These are phyloP conservation scores for Gnathonemus echidnorhynchus DNA, from an alignment of 2,113 vertebrate species.

Conservation along the genomic window DNA sequence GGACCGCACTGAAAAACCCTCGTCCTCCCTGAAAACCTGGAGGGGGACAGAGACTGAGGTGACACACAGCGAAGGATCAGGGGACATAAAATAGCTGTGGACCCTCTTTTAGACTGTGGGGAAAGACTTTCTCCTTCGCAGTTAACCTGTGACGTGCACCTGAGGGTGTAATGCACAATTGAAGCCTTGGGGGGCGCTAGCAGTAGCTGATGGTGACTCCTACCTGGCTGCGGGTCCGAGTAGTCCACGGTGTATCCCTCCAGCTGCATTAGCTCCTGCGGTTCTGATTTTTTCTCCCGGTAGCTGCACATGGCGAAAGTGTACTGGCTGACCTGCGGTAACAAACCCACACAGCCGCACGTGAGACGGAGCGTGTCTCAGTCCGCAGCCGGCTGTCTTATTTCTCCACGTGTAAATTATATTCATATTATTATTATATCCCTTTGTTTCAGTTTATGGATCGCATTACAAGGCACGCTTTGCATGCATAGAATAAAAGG, in stretches of 20 bases:
- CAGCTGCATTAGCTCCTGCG: conserved; percentile 94
- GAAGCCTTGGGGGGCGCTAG: background rate
- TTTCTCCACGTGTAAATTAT: background rate
- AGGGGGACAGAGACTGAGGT: background rate
- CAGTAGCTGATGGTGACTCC: conserved; percentile 10
- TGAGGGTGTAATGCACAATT: background rate
- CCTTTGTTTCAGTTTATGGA: background rate
- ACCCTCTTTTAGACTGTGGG: background rate
- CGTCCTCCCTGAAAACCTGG: conserved; percentile 84
- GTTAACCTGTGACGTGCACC: background rate
- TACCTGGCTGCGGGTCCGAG: conserved; percentile 86
- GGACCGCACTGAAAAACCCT: conserved; percentile 88
- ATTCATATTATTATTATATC: background rate
- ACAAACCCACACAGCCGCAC: background rate
- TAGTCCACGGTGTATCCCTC: conserved; percentile 98
- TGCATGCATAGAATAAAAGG: background rate
- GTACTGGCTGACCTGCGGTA: conserved; percentile 87
- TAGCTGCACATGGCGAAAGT: conserved; percentile 99
- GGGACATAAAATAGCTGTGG: background rate
- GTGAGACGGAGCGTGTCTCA: background rate
- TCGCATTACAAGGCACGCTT: background rate
- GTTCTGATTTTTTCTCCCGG: conserved; percentile 93
- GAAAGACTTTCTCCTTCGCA: background rate
- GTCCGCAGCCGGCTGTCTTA: background rate
- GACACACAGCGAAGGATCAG: background rate